Conservation (phyloP, 2,113 vertebrate species). For the Nesoenas mayeri region DNA sequence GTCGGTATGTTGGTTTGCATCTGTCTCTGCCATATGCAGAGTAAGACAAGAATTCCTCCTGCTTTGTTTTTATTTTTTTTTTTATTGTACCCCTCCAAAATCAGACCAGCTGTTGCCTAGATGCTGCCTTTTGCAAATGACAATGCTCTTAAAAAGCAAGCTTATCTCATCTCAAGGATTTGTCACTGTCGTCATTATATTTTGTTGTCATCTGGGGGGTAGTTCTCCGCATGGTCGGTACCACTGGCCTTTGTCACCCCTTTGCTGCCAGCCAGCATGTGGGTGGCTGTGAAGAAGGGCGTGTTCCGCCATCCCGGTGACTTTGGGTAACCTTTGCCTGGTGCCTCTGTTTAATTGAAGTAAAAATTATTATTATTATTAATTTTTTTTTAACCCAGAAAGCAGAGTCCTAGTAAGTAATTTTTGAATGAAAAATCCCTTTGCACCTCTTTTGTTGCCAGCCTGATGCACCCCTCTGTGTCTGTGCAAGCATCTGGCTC, state of each 20-base stretch:
- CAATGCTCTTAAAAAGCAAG: not conserved
- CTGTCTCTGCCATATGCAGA: slow-evolving; percentile 51
- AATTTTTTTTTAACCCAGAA: not conserved
- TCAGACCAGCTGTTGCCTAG: slow-evolving; percentile 50
- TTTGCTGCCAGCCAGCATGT: not conserved
- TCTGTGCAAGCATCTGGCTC: slow-evolving; percentile 55
- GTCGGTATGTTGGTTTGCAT: slow-evolving; percentile 29
- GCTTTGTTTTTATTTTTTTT: slow-evolving; percentile 1
- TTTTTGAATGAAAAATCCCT: not conserved
- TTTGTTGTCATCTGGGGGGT: not conserved
- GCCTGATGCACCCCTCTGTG: slow-evolving; percentile 21
- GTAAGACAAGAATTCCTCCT: slow-evolving; percentile 23
- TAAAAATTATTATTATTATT: not conserved
- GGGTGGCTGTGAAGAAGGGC: not conserved
- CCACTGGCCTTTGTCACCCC: not conserved
- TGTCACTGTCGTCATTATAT: not conserved
- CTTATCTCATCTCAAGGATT: not conserved
- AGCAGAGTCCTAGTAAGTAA: not conserved
- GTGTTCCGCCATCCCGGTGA: not conserved
- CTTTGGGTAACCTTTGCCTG: not conserved
- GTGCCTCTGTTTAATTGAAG: not conserved
- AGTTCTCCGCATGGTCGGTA: not conserved
- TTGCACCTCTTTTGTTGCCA: slow-evolving; percentile 9
- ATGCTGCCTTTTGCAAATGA: not conserved
- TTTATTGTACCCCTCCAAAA: slow-evolving; percentile 50